Evolutionary conservation across 2,113 vertebrate genomes (phyloP).

Genomic region (Paedocypris sp.): DNA sequence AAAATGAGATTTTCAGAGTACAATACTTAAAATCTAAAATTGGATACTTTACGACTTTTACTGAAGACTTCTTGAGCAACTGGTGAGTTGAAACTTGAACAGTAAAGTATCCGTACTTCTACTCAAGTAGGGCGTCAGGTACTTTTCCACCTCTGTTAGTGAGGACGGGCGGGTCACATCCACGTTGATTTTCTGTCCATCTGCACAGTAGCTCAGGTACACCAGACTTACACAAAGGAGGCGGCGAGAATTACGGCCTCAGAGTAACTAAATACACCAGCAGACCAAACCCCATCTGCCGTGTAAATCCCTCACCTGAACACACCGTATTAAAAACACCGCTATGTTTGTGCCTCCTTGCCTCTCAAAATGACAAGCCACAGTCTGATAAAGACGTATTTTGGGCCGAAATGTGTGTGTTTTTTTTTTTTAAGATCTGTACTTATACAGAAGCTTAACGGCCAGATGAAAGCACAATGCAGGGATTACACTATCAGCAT

Average conservation of each 20-base stretch:
- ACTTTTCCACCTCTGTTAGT: no score
- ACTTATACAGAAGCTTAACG: not conserved
- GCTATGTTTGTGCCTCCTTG: no score
- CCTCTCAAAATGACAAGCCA: no score
- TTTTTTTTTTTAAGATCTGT: not conserved
- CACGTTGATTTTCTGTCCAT: slow-evolving; percentile 12
- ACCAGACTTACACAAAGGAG: slow-evolving; percentile 12
- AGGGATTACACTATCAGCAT: slow-evolving; percentile 3
- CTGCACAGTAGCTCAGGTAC: slow-evolving; percentile 28
- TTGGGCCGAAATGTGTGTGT: no score
- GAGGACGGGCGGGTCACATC: no score
- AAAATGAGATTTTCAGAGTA: no score
- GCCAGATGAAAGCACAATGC: slow-evolving; percentile 1
- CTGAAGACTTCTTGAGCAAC: no score
- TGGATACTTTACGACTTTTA: no score
- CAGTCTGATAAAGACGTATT: no score
- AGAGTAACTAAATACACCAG: slow-evolving; percentile 30
- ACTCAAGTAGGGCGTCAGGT: no score
- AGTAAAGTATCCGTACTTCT: not conserved
- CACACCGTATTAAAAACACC: no score
- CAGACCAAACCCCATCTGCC: slow-evolving; percentile 24
- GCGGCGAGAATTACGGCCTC: not conserved
- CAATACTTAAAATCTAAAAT: no score
- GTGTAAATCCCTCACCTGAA: slow-evolving; percentile 23
- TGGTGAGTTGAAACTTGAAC: not conserved